phyloP scores from a whole-genome alignment of 2,113 vertebrate genomes.

The Datnioides undecimradiatus region DNA sequence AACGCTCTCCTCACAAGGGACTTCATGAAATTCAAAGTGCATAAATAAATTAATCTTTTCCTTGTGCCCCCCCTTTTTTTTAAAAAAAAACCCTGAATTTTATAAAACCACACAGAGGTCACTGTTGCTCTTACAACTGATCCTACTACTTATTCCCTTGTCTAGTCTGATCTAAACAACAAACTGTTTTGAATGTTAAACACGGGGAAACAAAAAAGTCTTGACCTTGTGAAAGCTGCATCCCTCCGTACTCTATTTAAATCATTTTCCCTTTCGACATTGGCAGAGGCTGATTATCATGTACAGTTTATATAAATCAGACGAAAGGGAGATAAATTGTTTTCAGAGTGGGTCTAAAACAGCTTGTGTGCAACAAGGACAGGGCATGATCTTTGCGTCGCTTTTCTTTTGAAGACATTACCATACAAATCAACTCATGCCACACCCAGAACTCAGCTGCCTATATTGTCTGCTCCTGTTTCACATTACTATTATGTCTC shows the following conservation, averaged over 20 bases:
- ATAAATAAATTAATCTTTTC: slow-evolving; percentile 51
- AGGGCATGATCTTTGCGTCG: slow-evolving; percentile 40
- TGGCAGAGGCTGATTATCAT: slow-evolving; percentile 44
- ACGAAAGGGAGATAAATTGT: slow-evolving; percentile 39
- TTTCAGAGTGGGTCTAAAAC: slow-evolving; percentile 43
- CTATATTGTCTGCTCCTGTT: slow-evolving; percentile 1
- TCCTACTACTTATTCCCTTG: slow-evolving; percentile 47
- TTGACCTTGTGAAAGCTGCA: slow-evolving; percentile 64
- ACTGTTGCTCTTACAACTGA: slow-evolving; percentile 38
- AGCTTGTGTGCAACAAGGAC: slow-evolving; percentile 39
- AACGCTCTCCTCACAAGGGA: slow-evolving; percentile 30
- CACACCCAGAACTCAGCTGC: slow-evolving; percentile 16
- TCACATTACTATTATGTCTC: slow-evolving; percentile 9
- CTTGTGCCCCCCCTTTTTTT: slow-evolving; percentile 25
- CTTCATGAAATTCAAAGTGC: slow-evolving; percentile 46
- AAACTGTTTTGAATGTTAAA: slow-evolving; percentile 62
- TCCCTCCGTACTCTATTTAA: slow-evolving; percentile 42
- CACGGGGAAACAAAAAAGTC: slow-evolving; percentile 22
- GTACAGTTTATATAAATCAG: slow-evolving; percentile 58
- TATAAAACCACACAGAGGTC: slow-evolving; percentile 57
- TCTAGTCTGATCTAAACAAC: slow-evolving; percentile 52
- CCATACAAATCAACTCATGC: slow-evolving; percentile 51
- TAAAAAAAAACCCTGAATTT: slow-evolving; percentile 45
- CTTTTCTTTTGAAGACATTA: slow-evolving; percentile 38
- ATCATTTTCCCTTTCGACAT: slow-evolving; percentile 45